These are phyloP conservation scores for Coendou prehensilis DNA, from an alignment of 2,797 vertebrate species.

Conservation along the genomic window DNA sequence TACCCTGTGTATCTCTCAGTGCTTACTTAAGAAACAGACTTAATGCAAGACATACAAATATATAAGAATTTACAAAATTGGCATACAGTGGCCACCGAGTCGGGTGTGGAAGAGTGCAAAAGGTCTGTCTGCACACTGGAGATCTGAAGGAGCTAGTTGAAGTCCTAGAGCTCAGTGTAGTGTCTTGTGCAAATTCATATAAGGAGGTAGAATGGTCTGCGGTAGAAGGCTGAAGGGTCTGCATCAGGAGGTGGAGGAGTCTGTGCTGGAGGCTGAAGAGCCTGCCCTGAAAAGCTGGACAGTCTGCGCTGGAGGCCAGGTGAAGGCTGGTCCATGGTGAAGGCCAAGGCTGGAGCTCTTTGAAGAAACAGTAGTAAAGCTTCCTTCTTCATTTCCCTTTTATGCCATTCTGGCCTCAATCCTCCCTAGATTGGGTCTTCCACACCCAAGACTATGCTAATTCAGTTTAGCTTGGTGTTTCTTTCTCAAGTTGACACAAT, in stretches of 20 bases:
- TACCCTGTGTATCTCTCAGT: neutral
- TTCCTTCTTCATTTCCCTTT: neutral
- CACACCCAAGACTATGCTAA: neutral
- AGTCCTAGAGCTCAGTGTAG: neutral
- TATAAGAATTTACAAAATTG: neutral
- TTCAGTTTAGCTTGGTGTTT: neutral
- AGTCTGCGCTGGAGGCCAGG: neutral
- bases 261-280: too few relatives aligned
- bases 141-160: neutral
- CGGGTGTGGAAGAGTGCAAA: neutral
- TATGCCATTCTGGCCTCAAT: neutral
- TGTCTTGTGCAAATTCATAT: neutral
- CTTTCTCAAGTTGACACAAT: neutral
- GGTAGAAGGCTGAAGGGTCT: neutral
- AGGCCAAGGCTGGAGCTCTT: neutral
- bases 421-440: neutral
- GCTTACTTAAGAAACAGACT: neutral
- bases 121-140: neutral
- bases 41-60: neutral
- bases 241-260: neutral
- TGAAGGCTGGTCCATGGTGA: neutral
- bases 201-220: neutral
- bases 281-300: neutral
- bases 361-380: neutral
- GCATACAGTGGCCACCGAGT: neutral